Evolutionary conservation across 2,797 vertebrate species (phyloP).

Genomic region (Anguilla obscura): DNA sequence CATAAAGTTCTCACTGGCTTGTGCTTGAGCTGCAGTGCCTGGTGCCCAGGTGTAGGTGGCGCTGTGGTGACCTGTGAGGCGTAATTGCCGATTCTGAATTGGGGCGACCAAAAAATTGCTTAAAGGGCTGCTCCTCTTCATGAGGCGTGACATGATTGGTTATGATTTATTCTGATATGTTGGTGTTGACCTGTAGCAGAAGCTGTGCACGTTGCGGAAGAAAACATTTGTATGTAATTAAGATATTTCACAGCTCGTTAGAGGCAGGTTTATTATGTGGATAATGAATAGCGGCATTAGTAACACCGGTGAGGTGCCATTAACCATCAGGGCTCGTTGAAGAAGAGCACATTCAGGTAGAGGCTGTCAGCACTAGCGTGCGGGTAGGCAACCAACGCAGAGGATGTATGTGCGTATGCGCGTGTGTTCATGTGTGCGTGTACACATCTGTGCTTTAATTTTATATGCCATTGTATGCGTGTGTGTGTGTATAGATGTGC

Average conservation of each 20-base stretch:
- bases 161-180: conserved; percentile 36
- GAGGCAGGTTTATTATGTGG: background rate
- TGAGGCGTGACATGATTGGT: background rate
- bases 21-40: too few relatives aligned
- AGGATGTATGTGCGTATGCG: background rate
- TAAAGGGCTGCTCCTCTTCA: background rate
- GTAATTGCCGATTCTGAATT: background rate
- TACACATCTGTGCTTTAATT: background rate
- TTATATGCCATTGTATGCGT: background rate
- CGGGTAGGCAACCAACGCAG: background rate
- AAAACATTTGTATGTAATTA: conserved; percentile 33
- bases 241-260: conserved; percentile 34
- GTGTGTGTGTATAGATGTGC: background rate
- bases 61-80: background rate
- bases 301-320: background rate
- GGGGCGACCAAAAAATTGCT: background rate
- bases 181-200: conserved; percentile 19
- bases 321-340: background rate
- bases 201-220: conserved; percentile 33
- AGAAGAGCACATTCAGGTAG: background rate
- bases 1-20: too few relatives aligned
- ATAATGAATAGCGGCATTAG: conserved; percentile 22
- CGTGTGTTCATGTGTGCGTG: background rate
- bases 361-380: background rate
- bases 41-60: too few relatives aligned